These are phyloP conservation scores for Zhengitettix transpicula DNA, from an alignment of 2,888 invertebrate genomes.

Conservation along the genomic window DNA sequence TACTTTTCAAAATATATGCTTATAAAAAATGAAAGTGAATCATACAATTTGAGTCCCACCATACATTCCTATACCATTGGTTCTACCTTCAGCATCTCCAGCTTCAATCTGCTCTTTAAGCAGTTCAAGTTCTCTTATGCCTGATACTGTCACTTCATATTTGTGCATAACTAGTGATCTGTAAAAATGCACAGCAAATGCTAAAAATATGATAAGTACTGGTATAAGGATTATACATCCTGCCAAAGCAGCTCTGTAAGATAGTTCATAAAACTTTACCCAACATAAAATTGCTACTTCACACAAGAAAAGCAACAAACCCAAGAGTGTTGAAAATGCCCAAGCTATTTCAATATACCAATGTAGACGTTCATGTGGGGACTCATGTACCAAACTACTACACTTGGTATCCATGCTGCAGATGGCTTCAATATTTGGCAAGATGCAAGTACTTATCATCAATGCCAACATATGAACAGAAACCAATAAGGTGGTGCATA, in stretches of 20 bases:
- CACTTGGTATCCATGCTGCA: constrained; percentile 66
- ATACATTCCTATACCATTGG: background rate
- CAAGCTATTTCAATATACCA: constrained; percentile 96
- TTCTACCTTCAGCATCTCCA: constrained; percentile 44
- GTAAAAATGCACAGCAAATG: constrained; percentile 92
- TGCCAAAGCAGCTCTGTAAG: constrained; percentile 68
- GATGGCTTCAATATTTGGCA: constrained; percentile 96
- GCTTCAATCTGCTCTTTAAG: constrained; percentile 70
- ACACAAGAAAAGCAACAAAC: constrained; percentile 78
- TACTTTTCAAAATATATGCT: too few relatives aligned
- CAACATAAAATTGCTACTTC: constrained; percentile 94
- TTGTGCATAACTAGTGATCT: constrained; percentile 82
- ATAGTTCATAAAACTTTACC: constrained; percentile 87
- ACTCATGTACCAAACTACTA: constrained; percentile 68
- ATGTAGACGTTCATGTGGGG: constrained; percentile 73
- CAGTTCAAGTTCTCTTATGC: constrained; percentile 70
- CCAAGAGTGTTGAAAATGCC: constrained; percentile 90
- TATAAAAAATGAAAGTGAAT: background rate
- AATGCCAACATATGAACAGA: constrained; percentile 95
- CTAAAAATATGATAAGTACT: constrained; percentile 77
- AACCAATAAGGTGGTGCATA: constrained; percentile 87
- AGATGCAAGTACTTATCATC: constrained; percentile 97
- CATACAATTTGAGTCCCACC: background rate
- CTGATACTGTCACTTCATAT: constrained; percentile 71
- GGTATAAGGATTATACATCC: constrained; percentile 85